Base-by-base conservation (phyloP, 64 coral and sea anemone species). In the Dendronephthya gigantea region DNA sequence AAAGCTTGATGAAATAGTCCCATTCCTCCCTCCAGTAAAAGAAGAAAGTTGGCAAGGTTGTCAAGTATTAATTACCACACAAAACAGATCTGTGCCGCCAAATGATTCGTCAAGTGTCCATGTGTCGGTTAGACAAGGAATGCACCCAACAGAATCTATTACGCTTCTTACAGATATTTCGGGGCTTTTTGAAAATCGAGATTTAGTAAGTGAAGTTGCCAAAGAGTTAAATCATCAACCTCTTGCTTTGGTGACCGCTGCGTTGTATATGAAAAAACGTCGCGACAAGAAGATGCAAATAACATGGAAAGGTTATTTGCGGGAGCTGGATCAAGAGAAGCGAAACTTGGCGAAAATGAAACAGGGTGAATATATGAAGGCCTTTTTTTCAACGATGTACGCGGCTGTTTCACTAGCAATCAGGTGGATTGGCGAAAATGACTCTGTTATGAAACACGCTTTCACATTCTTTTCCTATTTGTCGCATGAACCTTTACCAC, bases 311-410 rank as follows among this genome's bases (percentile, higher is more conserved):
- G 30, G 69, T 6, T 92, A 72, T 50, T 74, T 92, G 12, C 25
- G 83, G 36, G 89, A 92, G 23, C 55, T 93, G 9, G 49, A 93
- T 43, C 31, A 87, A 93, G 92, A 87, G 10, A 90, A 89, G 49
- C 58, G 88, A 13, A 43, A 69, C 11, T 9, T 82, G 12, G 90
- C 92, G 28, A 84, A 88, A 85, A 49, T 40, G 7, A 40, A 17
- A n/a, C 81, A 87, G 12, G 8, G 40, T 13, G 72, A 87, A 47
- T 50, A 59, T 48, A 93, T 70, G 32, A 43, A 31, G 35, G 39
- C 12, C 6, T 93, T 86, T 86, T 48, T 35, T 9, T 84, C 45
- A 28, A 82, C 91, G 2, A 90, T 93, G 92, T 84, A 84, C 7
- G 62, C 22, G 27, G 92, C 85, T 0, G 66, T 83, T 23, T 40